Evolutionary conservation across 2,797 vertebrate species (phyloP).

Genomic region (Anguilla obscura): DNA sequence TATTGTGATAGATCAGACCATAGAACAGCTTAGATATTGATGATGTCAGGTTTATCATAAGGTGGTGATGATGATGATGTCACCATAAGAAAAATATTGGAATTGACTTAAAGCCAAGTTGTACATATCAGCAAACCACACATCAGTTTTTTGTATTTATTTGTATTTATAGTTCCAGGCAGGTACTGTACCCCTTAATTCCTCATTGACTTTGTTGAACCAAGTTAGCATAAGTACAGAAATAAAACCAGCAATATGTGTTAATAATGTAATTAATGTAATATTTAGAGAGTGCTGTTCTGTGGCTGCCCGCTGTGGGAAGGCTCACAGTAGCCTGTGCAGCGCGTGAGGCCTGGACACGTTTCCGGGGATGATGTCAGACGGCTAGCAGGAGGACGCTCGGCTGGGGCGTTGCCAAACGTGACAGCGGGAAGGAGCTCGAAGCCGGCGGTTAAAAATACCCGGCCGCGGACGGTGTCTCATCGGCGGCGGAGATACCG

Average conservation of each 20-base stretch:
- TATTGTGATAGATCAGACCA: too few species aligned
- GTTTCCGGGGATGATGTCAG: background rate
- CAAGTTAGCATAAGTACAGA: background rate
- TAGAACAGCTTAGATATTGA: too few species aligned
- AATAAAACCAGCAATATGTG: background rate
- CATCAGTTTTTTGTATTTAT: too few species aligned
- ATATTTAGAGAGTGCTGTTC: background rate
- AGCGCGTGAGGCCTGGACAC: background rate
- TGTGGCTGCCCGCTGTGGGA: background rate
- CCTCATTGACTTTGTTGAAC: background rate
- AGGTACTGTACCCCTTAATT: background rate
- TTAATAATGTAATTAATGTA: too few species aligned
- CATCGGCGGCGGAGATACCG: background rate
- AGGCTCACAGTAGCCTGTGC: background rate
- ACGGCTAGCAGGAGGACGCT: background rate
- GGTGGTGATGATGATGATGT: too few species aligned
- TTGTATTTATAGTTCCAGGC: background rate
- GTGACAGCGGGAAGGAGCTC: background rate
- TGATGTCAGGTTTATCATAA: too few species aligned
- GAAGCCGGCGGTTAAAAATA: background rate
- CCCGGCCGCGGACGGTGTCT: background rate
- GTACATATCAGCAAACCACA: too few species aligned
- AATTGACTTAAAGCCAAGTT: background rate
- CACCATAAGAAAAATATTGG: too few species aligned
- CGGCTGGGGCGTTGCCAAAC: background rate